Conservation (phyloP, 2,797 vertebrate species). For the Enteromius unitaeniatus region DNA sequence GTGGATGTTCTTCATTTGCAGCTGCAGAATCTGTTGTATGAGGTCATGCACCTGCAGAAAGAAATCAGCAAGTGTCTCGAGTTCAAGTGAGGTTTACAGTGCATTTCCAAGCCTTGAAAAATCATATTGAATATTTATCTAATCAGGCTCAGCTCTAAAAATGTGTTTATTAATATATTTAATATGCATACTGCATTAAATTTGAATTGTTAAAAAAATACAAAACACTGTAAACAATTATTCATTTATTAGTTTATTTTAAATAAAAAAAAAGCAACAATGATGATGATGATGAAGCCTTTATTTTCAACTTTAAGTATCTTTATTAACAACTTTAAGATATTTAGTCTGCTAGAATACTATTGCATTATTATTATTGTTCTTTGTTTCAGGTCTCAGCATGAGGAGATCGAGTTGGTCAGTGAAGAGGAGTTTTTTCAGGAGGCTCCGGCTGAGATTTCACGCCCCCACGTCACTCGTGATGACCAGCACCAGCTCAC, state of each 20-base stretch:
- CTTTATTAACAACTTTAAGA: background rate
- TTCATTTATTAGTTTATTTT: background rate
- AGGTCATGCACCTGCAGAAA: constrained; percentile 99
- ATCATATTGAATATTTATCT: background rate
- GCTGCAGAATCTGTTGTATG: constrained; percentile 96
- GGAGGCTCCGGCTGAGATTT: constrained; percentile 90
- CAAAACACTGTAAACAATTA: no score
- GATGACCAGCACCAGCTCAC: constrained; percentile 93
- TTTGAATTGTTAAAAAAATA: background rate
- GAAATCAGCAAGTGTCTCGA: constrained; percentile 98
- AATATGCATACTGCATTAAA: background rate
- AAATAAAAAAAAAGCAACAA: no score
- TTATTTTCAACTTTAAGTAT: no score
- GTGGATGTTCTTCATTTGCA: constrained; percentile 96
- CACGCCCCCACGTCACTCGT: constrained; percentile 85
- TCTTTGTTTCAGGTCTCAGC: constrained; percentile 85
- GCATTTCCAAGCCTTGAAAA: background rate
- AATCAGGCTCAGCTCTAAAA: background rate
- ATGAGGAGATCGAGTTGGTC: constrained; percentile 96
- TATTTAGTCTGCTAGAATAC: background rate
- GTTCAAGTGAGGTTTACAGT: constrained; percentile 88
- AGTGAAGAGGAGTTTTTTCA: constrained; percentile 90
- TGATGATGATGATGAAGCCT: no score
- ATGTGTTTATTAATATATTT: background rate
- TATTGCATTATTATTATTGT: background rate